These are phyloP conservation scores for Sminthurinus aureus DNA, from an alignment of 2,888 invertebrate genomes.

Conservation along the genomic window DNA sequence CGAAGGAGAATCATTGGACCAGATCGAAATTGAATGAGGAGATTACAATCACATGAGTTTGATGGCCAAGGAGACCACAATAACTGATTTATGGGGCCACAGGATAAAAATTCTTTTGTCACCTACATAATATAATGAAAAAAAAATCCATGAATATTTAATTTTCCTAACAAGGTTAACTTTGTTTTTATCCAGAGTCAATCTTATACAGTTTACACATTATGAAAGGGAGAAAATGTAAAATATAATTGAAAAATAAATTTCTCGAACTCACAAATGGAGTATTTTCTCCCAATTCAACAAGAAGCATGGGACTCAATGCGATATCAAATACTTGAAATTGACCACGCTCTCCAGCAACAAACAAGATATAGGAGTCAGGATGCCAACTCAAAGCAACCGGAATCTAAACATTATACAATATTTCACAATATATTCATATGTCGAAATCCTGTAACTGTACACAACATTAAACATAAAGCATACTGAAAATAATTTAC, in stretches of 20 bases:
- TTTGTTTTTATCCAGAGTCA: no score
- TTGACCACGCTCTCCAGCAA: slow-evolving; percentile 54
- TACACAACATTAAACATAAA: no score
- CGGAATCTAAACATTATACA: slow-evolving; percentile 56
- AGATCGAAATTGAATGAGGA: slow-evolving; percentile 54
- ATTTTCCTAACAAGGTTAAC: no score
- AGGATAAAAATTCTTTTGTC: slow-evolving; percentile 51
- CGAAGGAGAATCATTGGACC: slow-evolving; percentile 52
- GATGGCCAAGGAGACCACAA: slow-evolving; percentile 53
- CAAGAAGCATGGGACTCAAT: slow-evolving; percentile 53
- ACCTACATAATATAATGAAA: no score
- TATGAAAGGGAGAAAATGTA: no score
- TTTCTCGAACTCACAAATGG: no score
- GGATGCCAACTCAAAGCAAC: slow-evolving; percentile 55
- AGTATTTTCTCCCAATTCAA: slow-evolving; percentile 47
- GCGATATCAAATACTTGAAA: slow-evolving; percentile 59
- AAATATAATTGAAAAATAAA: no score
- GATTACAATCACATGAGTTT: slow-evolving; percentile 47
- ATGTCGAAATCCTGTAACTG: no score
- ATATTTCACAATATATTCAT: no score
- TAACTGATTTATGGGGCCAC: slow-evolving; percentile 48
- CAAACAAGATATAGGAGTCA: slow-evolving; percentile 51
- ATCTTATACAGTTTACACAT: no score
- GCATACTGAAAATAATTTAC: no score
- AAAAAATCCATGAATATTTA: no score